Evolutionary conservation across 2,797 vertebrate species (phyloP), one percentile per base, ranked within the genome.

Genomic region (Artibeus lituratus): DNA sequence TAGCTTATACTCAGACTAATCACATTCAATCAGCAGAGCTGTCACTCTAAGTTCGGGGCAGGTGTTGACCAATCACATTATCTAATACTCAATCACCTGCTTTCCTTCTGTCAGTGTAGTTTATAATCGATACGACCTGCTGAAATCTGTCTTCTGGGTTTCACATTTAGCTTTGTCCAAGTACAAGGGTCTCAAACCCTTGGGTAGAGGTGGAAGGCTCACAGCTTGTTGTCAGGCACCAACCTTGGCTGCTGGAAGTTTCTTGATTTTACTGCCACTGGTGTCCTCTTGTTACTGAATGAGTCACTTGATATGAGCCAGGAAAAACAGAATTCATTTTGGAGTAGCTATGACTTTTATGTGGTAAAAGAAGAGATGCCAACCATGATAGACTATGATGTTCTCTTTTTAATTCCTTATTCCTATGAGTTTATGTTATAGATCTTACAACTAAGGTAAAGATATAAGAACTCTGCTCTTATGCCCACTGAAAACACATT

Each of bases 11-110:
- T 94, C 72, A 69, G 74, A 92, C 65, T 53, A 83, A 94, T 96
- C 88, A 94, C 51, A 35, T 49, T 88, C n/a, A 5, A 90, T 92
- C 73, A 93, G 93, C 16, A 90, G 67, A 92, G 42, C 70, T 95
- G 81, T 95, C 70, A 19, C 44, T 49, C 74, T 85, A 88, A 8
- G 32, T 67, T 77, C 70, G 73, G 14, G 32, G 69, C 93, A 86
- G 22, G 8, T 62, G 69, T 87, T 94, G 95, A 97, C 37, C 87
- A 87, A 83, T 82, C 0, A 2, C 42, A 10, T 59, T 87, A 80
- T 76, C 32, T 35, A 80, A 94, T 47, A 22, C 65, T 85, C 26
- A 90, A 55, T 96, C 96, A 39, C 96, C 80, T 87, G 51, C 77
- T 85, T 74, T 70, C 53, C 42, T 87, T 77, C 91, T 29, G 57